phyloP scores from a whole-genome alignment of 2,113 vertebrate species.

The Leptosomus discolor region DNA sequence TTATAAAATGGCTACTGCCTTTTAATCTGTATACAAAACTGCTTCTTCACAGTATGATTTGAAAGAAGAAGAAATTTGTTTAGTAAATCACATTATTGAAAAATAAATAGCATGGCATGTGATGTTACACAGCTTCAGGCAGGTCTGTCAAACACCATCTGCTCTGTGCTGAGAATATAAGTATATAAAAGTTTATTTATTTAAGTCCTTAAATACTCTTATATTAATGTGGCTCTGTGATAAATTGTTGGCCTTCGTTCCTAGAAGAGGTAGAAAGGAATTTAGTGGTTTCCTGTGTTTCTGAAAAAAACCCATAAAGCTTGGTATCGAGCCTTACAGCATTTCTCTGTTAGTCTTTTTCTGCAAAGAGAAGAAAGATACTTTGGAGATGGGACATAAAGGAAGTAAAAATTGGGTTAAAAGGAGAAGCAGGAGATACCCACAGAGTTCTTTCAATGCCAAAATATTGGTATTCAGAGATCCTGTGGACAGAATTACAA shows the following conservation, averaged over 20 bases:
- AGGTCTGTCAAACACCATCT: constrained; percentile 68
- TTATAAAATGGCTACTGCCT: not conserved
- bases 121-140: constrained; percentile 58
- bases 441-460: not conserved
- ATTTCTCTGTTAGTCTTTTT: not conserved
- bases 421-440: not conserved
- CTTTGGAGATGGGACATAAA: not conserved
- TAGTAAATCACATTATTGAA: constrained; percentile 62
- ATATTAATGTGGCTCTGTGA: constrained; percentile 39
- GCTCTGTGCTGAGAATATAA: constrained; percentile 47
- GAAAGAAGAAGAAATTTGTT: constrained; percentile 13
- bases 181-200: constrained; percentile 75
- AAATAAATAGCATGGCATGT: constrained; percentile 18
- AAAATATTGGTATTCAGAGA: not conserved
- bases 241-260: not conserved
- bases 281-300: not conserved
- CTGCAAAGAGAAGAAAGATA: not conserved
- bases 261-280: constrained; percentile 11
- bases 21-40: not conserved
- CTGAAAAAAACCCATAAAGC: not conserved
- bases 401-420: constrained; percentile 10
- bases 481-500: not conserved
- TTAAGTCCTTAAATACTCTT: constrained; percentile 62
- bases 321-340: not conserved
- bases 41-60: not conserved